Evolutionary conservation across 2,113 vertebrate genomes (phyloP), one percentile per base, ranked within the genome.

Genomic region (Litocranius walleri): DNA sequence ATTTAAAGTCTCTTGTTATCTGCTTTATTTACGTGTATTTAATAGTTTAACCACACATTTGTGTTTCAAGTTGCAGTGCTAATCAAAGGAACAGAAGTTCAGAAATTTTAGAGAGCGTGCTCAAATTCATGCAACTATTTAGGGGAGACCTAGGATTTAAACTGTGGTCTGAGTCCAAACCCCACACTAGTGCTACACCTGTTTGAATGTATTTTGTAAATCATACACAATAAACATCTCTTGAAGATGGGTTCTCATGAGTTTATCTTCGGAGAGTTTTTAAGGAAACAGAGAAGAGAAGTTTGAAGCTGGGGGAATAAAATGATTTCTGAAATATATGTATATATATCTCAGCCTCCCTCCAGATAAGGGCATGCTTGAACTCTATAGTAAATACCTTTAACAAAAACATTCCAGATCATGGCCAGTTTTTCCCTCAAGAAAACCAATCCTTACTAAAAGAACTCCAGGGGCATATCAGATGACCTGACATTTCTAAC

Each of bases 401-500:
- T 82, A 94, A 67, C 52, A 85, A 90, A 98, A 98, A 45, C 16
- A 56, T 67, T 71, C 40, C 62, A 91, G 45, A 45, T 56, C 2
- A 7, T 8, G 52, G 48, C 64, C 40, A 92, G 33, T 5, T 83
- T 56, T 92, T 57, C 8, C 84, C 29, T 93, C 29, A 80, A 52
- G 45, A 30, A 90, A 96, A 95, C 62, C 23, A 93, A 56, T 40
- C 3, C 30, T 84, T 40, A 92, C 14, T 48, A 30, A 86, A 92
- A 67, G 54, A 94, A 87, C 48, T 82, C 64, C 17, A 40, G 1
- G 3, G 50, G 3, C 8, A 93, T 87, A 21, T 62, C 33, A 15
- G 7, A 16, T 85, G 25, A 77, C 25, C 64, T 95, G 43, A 93
- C 80, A 95, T 97, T 87, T 90, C 82, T 94, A 91, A 97, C 5